Evolutionary conservation across 2,888 invertebrate species (phyloP).

Genomic region (Brenthis daphne): DNA sequence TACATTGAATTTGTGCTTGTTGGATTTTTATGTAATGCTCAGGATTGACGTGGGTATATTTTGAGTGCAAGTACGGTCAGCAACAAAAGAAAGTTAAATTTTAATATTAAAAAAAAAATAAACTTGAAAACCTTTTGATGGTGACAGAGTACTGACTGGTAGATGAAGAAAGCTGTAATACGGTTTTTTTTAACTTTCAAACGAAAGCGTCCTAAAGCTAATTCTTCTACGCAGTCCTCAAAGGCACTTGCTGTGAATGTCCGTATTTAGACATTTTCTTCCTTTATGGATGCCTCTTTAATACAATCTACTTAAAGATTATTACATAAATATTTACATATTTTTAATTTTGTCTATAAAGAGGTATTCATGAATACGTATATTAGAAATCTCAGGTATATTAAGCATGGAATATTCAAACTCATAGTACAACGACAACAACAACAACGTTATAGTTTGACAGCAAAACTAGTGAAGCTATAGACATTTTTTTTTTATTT

Average conservation of each 20-base stretch:
- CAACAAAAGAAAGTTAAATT: background rate
- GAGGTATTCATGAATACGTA: background rate
- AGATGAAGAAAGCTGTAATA: background rate
- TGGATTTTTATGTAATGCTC: background rate
- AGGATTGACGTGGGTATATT: background rate
- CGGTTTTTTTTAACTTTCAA: background rate
- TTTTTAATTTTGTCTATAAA: background rate
- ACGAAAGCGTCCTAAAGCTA: too few relatives aligned
- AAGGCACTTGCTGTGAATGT: slow-evolving; percentile 12
- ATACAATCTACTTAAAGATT: background rate
- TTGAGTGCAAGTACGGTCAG: slow-evolving; percentile 5
- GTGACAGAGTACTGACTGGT: background rate
- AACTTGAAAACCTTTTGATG: background rate
- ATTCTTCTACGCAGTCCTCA: slow-evolving; percentile 1
- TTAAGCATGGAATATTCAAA: background rate
- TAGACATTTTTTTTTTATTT: too few relatives aligned
- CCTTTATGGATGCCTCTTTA: background rate
- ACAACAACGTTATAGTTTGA: background rate
- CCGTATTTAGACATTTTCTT: slow-evolving; percentile 7
- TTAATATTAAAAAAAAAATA: too few relatives aligned
- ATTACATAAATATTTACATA: too few relatives aligned
- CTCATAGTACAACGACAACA: too few relatives aligned
- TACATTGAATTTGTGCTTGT: background rate
- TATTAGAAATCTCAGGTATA: background rate
- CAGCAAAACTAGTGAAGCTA: background rate